These are phyloP conservation scores for Malacosoma neustria DNA, from an alignment of 2,888 invertebrate genomes.

Conservation along the genomic window DNA sequence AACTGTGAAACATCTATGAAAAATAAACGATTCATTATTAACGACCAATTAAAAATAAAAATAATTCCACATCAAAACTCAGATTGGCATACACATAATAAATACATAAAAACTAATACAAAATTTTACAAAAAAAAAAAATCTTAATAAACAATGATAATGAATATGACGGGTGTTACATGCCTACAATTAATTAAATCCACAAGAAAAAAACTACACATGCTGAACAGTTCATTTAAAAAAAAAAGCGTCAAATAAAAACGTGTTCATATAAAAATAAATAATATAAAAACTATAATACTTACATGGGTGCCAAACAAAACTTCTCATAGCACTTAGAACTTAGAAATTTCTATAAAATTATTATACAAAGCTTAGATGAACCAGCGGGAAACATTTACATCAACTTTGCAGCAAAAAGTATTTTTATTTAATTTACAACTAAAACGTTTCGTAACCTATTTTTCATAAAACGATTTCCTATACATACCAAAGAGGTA, in stretches of 20 bases:
- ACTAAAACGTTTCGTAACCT: too few relatives aligned
- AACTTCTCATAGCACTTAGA: conserved; percentile 41
- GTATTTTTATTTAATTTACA: too few relatives aligned
- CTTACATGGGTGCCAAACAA: conserved; percentile 57
- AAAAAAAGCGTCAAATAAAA: conserved; percentile 28
- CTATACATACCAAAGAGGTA: too few relatives aligned
- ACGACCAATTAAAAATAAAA: too few relatives aligned
- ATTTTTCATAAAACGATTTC: too few relatives aligned
- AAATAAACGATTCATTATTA: too few relatives aligned
- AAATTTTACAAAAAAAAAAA: background rate
- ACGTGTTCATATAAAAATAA: conserved; percentile 29
- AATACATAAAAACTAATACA: background rate
- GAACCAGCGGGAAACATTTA: background rate
- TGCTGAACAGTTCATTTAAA: conserved; percentile 67
- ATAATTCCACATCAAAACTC: background rate
- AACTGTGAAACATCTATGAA: too few relatives aligned
- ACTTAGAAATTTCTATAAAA: conserved; percentile 14
- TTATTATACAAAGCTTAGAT: background rate
- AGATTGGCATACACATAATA: background rate
- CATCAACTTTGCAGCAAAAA: background rate
- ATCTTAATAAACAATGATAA: background rate
- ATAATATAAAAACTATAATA: conserved; percentile 42
- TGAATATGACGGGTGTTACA: background rate
- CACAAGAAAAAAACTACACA: conserved; percentile 44
- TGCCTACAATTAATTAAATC: background rate